Evolutionary conservation across 2,113 vertebrate genomes (phyloP), one percentile per base, ranked within the genome.

Genomic region (Gadus chalcogrammus): DNA sequence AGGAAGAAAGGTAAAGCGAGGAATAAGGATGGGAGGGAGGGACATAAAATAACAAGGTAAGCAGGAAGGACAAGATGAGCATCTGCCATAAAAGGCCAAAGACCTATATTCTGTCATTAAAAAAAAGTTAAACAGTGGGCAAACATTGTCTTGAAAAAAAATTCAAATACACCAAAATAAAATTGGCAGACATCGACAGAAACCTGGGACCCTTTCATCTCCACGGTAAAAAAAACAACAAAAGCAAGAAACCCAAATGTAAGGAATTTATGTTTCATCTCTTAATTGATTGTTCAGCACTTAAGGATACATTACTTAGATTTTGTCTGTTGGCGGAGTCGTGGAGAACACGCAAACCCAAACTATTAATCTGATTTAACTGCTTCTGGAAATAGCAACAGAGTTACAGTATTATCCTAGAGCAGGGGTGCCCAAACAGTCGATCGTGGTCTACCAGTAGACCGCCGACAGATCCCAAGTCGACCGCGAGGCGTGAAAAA

Each of bases 131-230:
- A 5, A 12, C 42, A 48, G 42, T 11, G 42, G 42, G 11, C 42
- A 48, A 48, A 48, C 42, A 48, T 12, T 48, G 42, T 48, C 3
- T 48, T 48, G 3, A 5, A 48, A 48, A 48, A 48, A 5, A 48
- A 48, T 20, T 20, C 20, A 42, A 42, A 3, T 12, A 12, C 38
- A 42, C 11, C n/a, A n/a, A n/a, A n/a, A n/a, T n/a, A n/a, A n/a
- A n/a, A n/a, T 16, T 6, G 15, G 16, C 16, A n/a, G 61, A 4
- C 7, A 64, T 72, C 5, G 28, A 74, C 56, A 63, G 64, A 76
- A 77, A 60, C n/a, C 59, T 38, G 28, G 28, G 28, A 31, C 28
- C 28, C 80, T 24, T 24, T 60, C 64, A 61, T 64, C 71, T 71
- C 67, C 72, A 73, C 68, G 67, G 11, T 48, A 58, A 61, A 1